A percentile compares a stretch with the other conserved stretches of the same genome.
Conservation (phyloP, 2,797 vertebrate genomes). For the Lagorchestes hirsutus region DNA sequence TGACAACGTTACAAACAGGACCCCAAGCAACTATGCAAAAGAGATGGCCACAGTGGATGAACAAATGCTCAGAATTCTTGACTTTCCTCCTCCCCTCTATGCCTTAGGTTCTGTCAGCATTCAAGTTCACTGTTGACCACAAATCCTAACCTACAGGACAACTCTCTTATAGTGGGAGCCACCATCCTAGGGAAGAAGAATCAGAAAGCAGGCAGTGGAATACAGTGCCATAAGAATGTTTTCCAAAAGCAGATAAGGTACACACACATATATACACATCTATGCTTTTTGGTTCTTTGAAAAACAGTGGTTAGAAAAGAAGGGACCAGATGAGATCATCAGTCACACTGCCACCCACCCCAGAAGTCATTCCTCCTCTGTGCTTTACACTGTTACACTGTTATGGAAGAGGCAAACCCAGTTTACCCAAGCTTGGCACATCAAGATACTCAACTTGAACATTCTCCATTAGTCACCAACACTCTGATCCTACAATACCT, state of each 20-base stretch:
- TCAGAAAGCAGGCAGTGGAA: constrained; percentile 67
- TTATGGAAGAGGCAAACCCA: constrained; percentile 71
- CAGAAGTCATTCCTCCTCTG: constrained; percentile 60
- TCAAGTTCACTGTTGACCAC: constrained; percentile 72
- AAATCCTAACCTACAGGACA: constrained; percentile 70
- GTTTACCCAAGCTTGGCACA: constrained; percentile 70
- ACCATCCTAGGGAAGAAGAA: constrained; percentile 34
- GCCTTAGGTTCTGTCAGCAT: constrained; percentile 78
- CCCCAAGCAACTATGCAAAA: constrained; percentile 80
- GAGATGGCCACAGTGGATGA: constrained; percentile 79
- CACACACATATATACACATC: constrained; percentile 59
- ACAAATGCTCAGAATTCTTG: constrained; percentile 73
- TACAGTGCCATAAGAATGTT: constrained; percentile 69
- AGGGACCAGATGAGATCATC: constrained; percentile 70
- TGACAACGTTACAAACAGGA: constrained; percentile 85
- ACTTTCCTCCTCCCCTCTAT: constrained; percentile 55
- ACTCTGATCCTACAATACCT: constrained; percentile 47
- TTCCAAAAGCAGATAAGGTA: constrained; percentile 74
- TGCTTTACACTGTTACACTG: constrained; percentile 60
- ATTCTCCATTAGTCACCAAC: constrained; percentile 55
- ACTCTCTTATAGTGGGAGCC: constrained; percentile 21
- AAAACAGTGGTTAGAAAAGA: constrained; percentile 41
- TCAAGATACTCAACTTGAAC: constrained; percentile 30
- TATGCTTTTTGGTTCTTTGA: constrained; percentile 74
- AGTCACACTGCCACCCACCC: constrained; percentile 65